Evolutionary conservation across 2,113 vertebrate species (phyloP).

Genomic region (Struthio camelus): DNA sequence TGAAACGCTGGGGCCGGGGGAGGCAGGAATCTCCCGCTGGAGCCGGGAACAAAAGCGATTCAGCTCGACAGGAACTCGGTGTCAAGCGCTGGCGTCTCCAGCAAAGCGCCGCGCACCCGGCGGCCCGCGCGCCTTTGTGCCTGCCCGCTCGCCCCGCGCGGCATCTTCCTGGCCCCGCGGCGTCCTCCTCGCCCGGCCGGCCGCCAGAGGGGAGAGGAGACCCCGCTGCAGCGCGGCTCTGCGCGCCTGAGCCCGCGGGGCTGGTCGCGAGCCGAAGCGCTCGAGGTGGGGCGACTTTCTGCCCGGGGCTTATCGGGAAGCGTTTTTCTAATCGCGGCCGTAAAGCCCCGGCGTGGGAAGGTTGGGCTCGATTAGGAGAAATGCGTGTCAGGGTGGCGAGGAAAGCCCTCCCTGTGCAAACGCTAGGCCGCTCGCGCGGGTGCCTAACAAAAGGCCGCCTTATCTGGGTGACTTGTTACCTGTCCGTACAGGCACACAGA

Average conservation of each 20-base stretch:
- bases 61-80: constrained; percentile 70
- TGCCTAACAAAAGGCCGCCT: not conserved
- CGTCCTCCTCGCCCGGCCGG: not conserved
- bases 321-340: not conserved
- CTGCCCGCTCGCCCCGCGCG: constrained; percentile 23
- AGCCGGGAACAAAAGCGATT: constrained; percentile 59
- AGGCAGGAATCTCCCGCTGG: constrained; percentile 71
- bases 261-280: fast-evolving
- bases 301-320: not conserved
- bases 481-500: not conserved
- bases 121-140: constrained; percentile 46
- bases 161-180: not conserved
- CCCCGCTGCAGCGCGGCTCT: not conserved
- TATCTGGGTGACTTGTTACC: not conserved
- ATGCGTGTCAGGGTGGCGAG: not conserved
- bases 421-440: fast-evolving
- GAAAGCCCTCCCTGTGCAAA: constrained; percentile 18
- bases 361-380: not conserved
- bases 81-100: constrained; percentile 61
- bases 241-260: not conserved
- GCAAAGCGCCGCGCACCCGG: constrained; percentile 24
- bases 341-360: not conserved
- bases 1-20: constrained; percentile 69
- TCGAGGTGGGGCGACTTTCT: fast-evolving
- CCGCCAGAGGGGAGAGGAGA: not conserved